phyloP scores from a whole-genome alignment of 1,140 invertebrate genomes.

The Oncopeltus fasciatus region DNA sequence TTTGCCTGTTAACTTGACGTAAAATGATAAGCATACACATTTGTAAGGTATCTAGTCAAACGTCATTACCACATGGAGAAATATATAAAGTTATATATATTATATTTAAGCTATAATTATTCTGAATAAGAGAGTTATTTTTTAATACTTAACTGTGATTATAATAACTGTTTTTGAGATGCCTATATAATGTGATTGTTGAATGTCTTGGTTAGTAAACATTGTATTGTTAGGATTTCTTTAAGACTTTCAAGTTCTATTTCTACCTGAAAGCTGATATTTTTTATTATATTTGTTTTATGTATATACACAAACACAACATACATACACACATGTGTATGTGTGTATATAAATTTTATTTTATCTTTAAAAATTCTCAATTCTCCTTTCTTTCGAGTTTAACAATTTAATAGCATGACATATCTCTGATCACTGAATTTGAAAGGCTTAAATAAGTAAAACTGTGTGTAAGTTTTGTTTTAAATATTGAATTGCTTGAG shows the following conservation, averaged over 20 bases:
- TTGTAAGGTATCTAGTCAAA: slow-evolving; percentile 12
- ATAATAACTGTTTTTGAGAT: slow-evolving; percentile 7
- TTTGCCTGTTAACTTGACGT: slow-evolving; percentile 1
- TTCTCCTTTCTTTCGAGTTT: not conserved
- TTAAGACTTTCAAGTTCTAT: not conserved
- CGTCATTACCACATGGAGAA: slow-evolving; percentile 10
- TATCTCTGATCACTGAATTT: not conserved
- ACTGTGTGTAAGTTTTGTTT: not conserved
- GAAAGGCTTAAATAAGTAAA: not conserved
- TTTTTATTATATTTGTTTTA: not conserved
- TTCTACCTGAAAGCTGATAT: not conserved
- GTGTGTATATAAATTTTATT: too few relatives aligned
- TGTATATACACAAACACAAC: too few relatives aligned
- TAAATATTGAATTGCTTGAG: not conserved
- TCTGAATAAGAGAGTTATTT: slow-evolving; percentile 6
- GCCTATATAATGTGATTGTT: slow-evolving; percentile 9
- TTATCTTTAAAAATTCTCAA: not conserved
- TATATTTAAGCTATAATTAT: slow-evolving; percentile 8
- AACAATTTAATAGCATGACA: not conserved
- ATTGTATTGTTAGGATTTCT: slow-evolving; percentile 7
- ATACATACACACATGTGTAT: too few relatives aligned
- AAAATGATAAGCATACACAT: slow-evolving; percentile 8
- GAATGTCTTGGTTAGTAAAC: slow-evolving; percentile 6
- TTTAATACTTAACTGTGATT: slow-evolving; percentile 11
- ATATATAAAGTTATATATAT: slow-evolving; percentile 9